phyloP scores from a whole-genome alignment of 2,888 invertebrate genomes.

The Apamea crenata region DNA sequence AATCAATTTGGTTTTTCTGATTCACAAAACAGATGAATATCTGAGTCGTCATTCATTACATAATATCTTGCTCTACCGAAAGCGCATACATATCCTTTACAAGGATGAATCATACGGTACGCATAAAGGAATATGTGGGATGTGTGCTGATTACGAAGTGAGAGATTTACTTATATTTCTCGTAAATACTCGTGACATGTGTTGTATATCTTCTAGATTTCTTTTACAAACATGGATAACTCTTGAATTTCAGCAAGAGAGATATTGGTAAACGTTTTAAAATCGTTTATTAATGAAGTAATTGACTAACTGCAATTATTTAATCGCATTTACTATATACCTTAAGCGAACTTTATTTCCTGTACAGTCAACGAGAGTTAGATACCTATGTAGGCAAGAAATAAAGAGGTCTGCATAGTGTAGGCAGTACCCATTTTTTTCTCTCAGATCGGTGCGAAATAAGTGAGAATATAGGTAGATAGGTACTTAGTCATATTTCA shows the following conservation, averaged over 20 bases:
- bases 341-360: background rate
- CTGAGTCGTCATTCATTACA: slow-evolving; percentile 34
- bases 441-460: background rate
- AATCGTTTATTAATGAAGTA: background rate
- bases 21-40: slow-evolving; percentile 16
- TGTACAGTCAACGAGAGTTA: background rate
- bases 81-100: slow-evolving; percentile 37
- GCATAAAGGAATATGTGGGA: slow-evolving; percentile 46
- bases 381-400: background rate
- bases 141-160: slow-evolving; percentile 51
- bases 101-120: slow-evolving; percentile 41
- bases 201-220: slow-evolving; percentile 4
- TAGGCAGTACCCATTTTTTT: background rate
- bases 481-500: background rate
- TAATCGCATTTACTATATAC: background rate
- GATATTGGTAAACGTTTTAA: background rate
- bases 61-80: slow-evolving; percentile 36
- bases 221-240: background rate
- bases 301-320: background rate
- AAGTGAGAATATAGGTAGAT: too few relatives aligned
- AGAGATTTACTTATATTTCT: slow-evolving; percentile 7
- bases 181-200: background rate
- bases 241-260: background rate
- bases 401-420: slow-evolving; percentile 4
- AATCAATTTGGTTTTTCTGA: slow-evolving; percentile 15